Evolutionary conservation across 2,888 invertebrate genomes (phyloP), one percentile per base, ranked within the genome.

Genomic region (Oithona nana): DNA sequence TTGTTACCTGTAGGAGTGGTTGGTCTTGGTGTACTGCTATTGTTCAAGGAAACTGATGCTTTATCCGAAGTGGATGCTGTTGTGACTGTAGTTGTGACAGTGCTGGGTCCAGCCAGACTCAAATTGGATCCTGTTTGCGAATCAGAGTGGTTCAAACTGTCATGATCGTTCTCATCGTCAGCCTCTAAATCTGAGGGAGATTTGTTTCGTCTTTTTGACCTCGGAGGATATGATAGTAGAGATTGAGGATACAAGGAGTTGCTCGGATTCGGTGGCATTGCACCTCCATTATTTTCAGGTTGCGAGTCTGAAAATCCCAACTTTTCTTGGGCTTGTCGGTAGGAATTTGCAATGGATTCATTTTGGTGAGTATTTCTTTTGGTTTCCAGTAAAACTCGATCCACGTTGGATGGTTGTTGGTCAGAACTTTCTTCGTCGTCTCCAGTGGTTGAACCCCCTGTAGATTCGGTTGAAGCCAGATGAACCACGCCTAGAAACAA

Each of bases 401-500:
- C 63, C 59, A 63, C 65, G 65, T 16, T 16, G 16, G 39, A 16
- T n/a, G n/a, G n/a, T 16, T 39, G 39, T 39, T 39, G 39, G 58
- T 58, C 58, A 11, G 39, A 39, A 4, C 58, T 58, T 48, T 58
- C 58, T 2, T 29, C 58, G 20, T 58, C 58, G 39, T 58, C 58
- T 20, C 31, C 31, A 2, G 58, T 58, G 1, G 58, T 58, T 20
- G 39, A 39, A 22, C 58, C 58, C 28, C 58, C 56, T 2, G 31
- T 22, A 3, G 58, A 58, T 76, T 79, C 79, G 60, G 79, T 79
- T 2, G 78, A 79, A 48, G 77, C 77, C 63, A 79, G 71, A 69
- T 79, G 79, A 62, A 79, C 78, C 20, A 79, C 79, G 22, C 79
- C 79, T 20, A 79, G 79, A 67, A 78, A 79, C 28, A n/a, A 39